Evolutionary conservation across 2,797 vertebrate genomes (phyloP).

Genomic region (Threskiornis aethiopicus): DNA sequence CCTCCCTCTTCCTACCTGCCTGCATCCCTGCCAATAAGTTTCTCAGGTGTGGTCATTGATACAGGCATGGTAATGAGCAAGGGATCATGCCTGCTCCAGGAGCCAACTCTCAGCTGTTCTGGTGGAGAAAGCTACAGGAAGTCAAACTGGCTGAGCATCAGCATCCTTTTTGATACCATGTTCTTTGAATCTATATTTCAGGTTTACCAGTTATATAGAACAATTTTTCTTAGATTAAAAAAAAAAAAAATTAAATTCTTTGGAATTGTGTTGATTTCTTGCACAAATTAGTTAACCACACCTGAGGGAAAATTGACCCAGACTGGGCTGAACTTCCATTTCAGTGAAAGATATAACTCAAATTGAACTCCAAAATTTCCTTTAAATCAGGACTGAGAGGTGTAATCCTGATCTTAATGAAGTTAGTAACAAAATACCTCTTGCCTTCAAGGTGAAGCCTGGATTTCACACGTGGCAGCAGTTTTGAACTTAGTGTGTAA

Average conservation of each 20-base stretch:
- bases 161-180: background rate
- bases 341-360: background rate
- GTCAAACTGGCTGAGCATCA: background rate
- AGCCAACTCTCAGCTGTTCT: accelerated
- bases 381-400: background rate
- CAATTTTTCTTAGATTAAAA: background rate
- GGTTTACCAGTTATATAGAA: background rate
- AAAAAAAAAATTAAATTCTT: background rate
- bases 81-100: background rate
- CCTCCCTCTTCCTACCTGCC: background rate
- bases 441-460: background rate
- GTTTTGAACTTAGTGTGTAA: background rate
- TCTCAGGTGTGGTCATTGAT: background rate
- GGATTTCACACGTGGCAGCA: background rate
- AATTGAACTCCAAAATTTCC: background rate
- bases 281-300: background rate
- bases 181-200: background rate
- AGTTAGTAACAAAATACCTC: background rate
- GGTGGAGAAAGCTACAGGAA: background rate
- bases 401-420: background rate
- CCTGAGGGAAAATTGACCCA: background rate
- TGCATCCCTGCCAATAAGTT: background rate
- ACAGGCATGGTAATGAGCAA: background rate
- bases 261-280: background rate
- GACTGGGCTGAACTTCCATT: background rate